A percentile compares a stretch with the other conserved stretches of the same genome.
Conservation (phyloP, 2,888 invertebrate genomes). For the Scaeva pyrastri region DNA sequence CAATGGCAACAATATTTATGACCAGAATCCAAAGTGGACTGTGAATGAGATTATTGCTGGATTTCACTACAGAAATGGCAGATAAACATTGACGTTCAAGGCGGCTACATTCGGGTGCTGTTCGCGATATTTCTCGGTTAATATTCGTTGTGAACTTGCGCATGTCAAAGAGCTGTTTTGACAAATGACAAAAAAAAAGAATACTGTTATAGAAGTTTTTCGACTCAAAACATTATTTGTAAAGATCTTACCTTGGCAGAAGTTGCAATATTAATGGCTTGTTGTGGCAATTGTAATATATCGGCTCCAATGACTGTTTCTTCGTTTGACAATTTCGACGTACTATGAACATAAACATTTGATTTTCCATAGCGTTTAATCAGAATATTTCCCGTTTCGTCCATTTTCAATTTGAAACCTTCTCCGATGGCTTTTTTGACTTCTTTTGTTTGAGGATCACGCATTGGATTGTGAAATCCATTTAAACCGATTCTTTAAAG, state of each 20-base stretch:
- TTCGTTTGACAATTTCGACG: constrained; percentile 84
- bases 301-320: constrained; percentile 89
- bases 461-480: constrained; percentile 97
- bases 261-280: constrained; percentile 87
- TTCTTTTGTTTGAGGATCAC: constrained; percentile 96
- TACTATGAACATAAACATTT: constrained; percentile 87
- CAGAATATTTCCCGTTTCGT: constrained; percentile 89
- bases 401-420: constrained; percentile 90
- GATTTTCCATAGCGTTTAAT: constrained; percentile 89
- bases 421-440: constrained; percentile 96
- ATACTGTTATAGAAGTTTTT: neutral
- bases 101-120: constrained; percentile 88
- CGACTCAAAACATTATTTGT: too few relatives aligned
- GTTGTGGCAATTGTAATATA: constrained; percentile 87
- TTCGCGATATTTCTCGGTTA: constrained; percentile 87
- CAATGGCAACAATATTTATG: constrained; percentile 91
- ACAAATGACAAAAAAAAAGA: constrained; percentile 64
- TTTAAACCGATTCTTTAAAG: constrained; percentile 93
- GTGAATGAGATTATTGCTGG: constrained; percentile 87
- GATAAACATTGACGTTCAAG: constrained; percentile 89
- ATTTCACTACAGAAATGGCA: constrained; percentile 89
- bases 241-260: constrained; percentile 85
- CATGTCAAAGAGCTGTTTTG: constrained; percentile 87
- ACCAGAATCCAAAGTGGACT: constrained; percentile 92
- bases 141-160: constrained; percentile 89